Conservation (phyloP, 2,888 invertebrate genomes). For the Diploptera punctata region DNA sequence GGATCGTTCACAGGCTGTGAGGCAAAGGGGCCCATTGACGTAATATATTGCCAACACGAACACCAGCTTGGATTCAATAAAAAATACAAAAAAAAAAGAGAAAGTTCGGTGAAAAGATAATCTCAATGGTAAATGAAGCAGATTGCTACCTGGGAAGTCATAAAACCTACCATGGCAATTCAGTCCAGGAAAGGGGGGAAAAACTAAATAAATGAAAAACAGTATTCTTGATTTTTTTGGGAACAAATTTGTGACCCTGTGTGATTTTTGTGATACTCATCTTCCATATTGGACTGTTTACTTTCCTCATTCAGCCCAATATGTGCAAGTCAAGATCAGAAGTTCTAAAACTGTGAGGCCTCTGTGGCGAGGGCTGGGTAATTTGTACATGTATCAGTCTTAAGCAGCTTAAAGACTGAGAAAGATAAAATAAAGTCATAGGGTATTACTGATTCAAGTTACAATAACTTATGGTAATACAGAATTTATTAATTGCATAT, state of each 20-base stretch:
- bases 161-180: conserved; percentile 10
- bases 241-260: conserved; percentile 40
- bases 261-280: conserved; percentile 42
- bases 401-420: too few species aligned
- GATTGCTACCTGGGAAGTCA: background rate
- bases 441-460: too few species aligned
- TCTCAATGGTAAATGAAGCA: background rate
- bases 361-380: too few species aligned
- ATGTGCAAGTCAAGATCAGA: conserved; percentile 33
- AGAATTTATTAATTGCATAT: too few species aligned
- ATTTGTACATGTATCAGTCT: too few species aligned
- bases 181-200: conserved; percentile 4
- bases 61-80: conserved; percentile 17
- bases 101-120: background rate
- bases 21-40: conserved; percentile 31
- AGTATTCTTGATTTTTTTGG: conserved; percentile 37
- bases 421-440: too few species aligned
- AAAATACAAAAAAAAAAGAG: too few species aligned
- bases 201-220: conserved; percentile 25
- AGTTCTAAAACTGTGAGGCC: too few species aligned
- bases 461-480: too few species aligned
- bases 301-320: conserved; percentile 45
- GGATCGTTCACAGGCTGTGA: conserved; percentile 39
- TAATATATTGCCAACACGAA: conserved; percentile 24
- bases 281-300: conserved; percentile 40